Conservation (phyloP, 2,888 invertebrate species). For the Leptopterna dolabrata region DNA sequence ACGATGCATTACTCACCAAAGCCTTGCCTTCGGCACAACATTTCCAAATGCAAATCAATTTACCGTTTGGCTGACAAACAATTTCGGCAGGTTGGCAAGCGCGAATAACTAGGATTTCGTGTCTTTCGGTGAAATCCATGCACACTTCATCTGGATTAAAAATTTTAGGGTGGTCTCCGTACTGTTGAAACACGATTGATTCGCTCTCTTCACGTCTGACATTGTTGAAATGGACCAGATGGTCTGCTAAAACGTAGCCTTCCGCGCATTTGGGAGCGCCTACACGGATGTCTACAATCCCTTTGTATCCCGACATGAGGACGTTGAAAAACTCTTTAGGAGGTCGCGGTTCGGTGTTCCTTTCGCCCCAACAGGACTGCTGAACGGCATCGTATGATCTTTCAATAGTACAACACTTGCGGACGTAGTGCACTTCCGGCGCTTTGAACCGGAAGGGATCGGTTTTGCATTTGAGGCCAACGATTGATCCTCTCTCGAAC, state of each 20-base stretch:
- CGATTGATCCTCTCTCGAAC: conserved; percentile 21
- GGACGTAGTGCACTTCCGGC: conserved; percentile 58
- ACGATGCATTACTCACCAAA: conserved; percentile 17
- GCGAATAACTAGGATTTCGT: conserved; percentile 60
- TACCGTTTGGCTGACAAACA: conserved; percentile 51
- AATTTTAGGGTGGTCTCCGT: conserved; percentile 46
- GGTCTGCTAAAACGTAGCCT: conserved; percentile 59
- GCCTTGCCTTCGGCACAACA: conserved; percentile 66
- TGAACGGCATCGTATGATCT: conserved; percentile 58
- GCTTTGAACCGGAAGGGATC: conserved; percentile 51
- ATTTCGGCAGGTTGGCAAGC: conserved; percentile 61
- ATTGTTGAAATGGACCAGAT: conserved; percentile 54
- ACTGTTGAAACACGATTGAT: conserved; percentile 56
- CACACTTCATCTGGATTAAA: conserved; percentile 64
- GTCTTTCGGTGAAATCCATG: conserved; percentile 63
- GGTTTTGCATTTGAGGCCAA: conserved; percentile 47
- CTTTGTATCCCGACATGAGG: conserved; percentile 54
- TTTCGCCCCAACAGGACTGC: conserved; percentile 58
- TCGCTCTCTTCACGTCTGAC: conserved; percentile 58
- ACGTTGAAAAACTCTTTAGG: conserved; percentile 57
- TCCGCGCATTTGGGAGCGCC: conserved; percentile 59
- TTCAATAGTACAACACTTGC: conserved; percentile 62
- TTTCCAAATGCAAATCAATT: conserved; percentile 66
- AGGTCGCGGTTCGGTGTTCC: conserved; percentile 28
- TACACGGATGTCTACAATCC: conserved; percentile 56